phyloP scores from a whole-genome alignment of 1,140 invertebrate genomes.

The Oncopodura yosiiana region DNA sequence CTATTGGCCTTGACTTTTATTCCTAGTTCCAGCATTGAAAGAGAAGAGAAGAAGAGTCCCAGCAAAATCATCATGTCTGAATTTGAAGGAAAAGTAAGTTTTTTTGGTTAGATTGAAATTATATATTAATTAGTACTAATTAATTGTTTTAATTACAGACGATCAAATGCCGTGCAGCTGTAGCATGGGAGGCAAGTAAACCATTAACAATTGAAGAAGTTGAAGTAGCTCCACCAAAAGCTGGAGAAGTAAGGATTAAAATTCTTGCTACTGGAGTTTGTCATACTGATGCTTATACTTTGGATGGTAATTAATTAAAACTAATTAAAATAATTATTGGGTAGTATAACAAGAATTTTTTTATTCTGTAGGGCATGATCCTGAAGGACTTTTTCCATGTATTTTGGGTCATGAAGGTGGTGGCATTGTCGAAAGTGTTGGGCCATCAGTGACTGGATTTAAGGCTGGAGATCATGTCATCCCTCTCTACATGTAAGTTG shows the following conservation, averaged over 20 bases:
- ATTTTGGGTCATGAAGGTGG: conserved; percentile 45
- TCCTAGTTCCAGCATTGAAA: no score
- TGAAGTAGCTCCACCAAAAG: background rate
- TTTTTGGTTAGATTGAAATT: no score
- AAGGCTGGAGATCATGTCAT: conserved; percentile 47
- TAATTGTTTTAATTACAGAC: conserved; percentile 42
- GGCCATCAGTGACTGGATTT: conserved; percentile 42
- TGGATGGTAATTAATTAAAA: background rate
- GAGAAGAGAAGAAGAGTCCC: no score
- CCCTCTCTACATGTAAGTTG: conserved; percentile 42
- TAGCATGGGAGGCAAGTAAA: conserved; percentile 80
- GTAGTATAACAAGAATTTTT: background rate
- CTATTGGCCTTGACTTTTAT: no score
- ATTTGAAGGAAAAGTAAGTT: no score
- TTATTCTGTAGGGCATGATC: background rate
- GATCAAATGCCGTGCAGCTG: conserved; percentile 82
- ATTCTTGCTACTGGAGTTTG: background rate
- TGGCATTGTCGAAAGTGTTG: conserved; percentile 46
- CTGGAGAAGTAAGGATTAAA: background rate
- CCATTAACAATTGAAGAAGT: conserved; percentile 40
- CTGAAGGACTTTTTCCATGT: conserved; percentile 38
- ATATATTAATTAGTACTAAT: no score
- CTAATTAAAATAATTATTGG: background rate
- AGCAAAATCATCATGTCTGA: no score
- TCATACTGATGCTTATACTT: background rate